phyloP scores from a whole-genome alignment of 2,113 vertebrate species.

The Nannospalax galili region DNA sequence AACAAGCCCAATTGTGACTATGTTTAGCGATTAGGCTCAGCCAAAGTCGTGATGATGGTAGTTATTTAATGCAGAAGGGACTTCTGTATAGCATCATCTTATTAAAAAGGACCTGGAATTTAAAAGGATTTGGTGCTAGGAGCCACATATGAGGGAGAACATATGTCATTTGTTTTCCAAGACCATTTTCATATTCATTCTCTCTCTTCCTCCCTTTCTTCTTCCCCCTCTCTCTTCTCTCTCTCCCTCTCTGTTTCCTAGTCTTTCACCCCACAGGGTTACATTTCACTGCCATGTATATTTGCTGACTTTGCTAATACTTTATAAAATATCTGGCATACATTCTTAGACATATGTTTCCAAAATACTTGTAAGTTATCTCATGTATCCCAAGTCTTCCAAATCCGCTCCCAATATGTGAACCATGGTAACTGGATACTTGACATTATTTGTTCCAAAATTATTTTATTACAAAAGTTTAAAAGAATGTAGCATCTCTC shows the following conservation, averaged over 20 bases:
- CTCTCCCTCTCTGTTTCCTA: neutral
- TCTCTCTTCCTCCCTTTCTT: neutral
- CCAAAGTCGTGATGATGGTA: too few relatives aligned
- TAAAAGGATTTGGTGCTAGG: too few relatives aligned
- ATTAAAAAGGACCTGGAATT: too few relatives aligned
- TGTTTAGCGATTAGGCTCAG: too few relatives aligned
- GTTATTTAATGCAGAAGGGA: too few relatives aligned
- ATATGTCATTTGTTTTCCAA: too few relatives aligned
- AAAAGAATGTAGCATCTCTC: conserved; percentile 11
- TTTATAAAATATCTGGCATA: conserved; percentile 65
- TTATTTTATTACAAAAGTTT: conserved; percentile 54
- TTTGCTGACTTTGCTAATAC: conserved; percentile 71
- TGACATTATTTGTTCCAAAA: conserved; percentile 64
- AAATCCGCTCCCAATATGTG: conserved; percentile 53
- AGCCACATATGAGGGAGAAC: too few relatives aligned
- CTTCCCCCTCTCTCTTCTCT: neutral
- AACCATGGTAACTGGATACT: conserved; percentile 61
- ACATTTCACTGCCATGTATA: conserved; percentile 23
- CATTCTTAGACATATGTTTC: conserved; percentile 60
- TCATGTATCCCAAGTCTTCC: conserved; percentile 58
- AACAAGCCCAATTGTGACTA: too few relatives aligned
- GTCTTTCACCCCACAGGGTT: conserved; percentile 14
- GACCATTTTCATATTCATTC: neutral
- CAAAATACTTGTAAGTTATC: conserved; percentile 57
- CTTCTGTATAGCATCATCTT: too few relatives aligned